Evolutionary conservation across 2,797 vertebrate genomes (phyloP).

Genomic region (Malurus leucopterus): DNA sequence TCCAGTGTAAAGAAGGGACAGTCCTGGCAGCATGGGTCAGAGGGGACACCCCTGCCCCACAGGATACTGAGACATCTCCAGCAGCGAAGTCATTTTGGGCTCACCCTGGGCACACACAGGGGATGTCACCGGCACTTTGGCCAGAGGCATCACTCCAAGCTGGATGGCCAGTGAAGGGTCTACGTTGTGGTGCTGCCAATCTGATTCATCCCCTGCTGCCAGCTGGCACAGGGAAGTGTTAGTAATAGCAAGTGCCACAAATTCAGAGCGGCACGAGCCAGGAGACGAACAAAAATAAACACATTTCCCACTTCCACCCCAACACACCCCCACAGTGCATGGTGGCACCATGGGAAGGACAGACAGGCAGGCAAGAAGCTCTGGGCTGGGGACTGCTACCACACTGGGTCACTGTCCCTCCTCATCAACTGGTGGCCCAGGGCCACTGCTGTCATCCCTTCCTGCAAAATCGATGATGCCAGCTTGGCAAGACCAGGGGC

Average conservation of each 20-base stretch:
- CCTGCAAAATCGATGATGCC: neutral
- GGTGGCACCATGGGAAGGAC: neutral
- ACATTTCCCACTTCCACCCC: conserved; percentile 40
- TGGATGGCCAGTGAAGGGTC: neutral
- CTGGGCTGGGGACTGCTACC: neutral
- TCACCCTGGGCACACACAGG: neutral
- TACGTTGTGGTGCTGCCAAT: neutral
- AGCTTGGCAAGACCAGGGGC: neutral
- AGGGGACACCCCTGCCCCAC: neutral
- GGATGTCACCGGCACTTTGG: neutral
- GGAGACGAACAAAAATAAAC: conserved; percentile 49
- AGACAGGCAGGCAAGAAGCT: neutral
- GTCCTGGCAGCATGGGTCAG: accelerated
- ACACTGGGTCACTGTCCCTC: accelerated
- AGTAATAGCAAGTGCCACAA: conserved; percentile 2
- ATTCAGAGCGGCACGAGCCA: conserved; percentile 8
- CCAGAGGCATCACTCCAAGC: neutral
- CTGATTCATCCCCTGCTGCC: conserved; percentile 42
- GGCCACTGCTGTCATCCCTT: neutral
- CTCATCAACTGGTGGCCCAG: neutral
- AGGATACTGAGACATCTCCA: neutral
- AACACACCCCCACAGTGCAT: neutral
- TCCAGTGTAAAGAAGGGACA: neutral
- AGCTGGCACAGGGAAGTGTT: conserved; percentile 31
- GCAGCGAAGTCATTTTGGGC: neutral